Evolutionary conservation across 2,888 invertebrate genomes (phyloP).

Genomic region (Meteorus colon): DNA sequence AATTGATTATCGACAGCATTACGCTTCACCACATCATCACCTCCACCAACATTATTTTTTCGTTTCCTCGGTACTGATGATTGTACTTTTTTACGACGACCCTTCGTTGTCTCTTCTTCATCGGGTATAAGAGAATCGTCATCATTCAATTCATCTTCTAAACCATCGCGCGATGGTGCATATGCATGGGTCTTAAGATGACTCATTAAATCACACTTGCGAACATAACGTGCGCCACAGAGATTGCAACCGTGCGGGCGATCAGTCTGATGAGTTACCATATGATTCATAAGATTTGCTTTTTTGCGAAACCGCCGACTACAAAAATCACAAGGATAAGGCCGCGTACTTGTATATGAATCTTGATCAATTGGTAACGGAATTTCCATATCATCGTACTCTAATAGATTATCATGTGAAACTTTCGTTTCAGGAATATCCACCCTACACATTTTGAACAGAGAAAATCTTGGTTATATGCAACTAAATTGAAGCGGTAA

Average conservation of each 20-base stretch:
- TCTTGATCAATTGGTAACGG: conserved; percentile 88
- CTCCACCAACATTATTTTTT: conserved; percentile 62
- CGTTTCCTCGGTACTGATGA: conserved; percentile 70
- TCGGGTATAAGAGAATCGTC: conserved; percentile 68
- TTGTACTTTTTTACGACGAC: conserved; percentile 69
- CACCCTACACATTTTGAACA: conserved; percentile 73
- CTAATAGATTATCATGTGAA: conserved; percentile 71
- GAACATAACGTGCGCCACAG: conserved; percentile 86
- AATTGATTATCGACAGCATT: conserved; percentile 43
- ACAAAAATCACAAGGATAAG: conserved; percentile 91
- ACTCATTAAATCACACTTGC: conserved; percentile 87
- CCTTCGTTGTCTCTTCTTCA: conserved; percentile 65
- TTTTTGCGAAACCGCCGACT: conserved; percentile 89
- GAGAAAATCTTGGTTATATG: not conserved
- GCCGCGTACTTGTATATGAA: conserved; percentile 84
- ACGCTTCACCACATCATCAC: conserved; percentile 53
- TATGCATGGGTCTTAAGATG: conserved; percentile 88
- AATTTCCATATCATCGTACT: conserved; percentile 83
- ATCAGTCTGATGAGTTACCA: conserved; percentile 90
- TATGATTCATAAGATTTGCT: conserved; percentile 88
- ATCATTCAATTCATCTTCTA: conserved; percentile 76
- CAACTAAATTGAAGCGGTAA: not conserved
- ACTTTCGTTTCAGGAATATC: conserved; percentile 78
- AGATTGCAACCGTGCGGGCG: conserved; percentile 88
- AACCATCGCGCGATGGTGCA: conserved; percentile 78